Percentiles rank a stretch among this genome's conserved stretches.
These are phyloP conservation scores for Agapetus fuscipes DNA, from an alignment of 2,888 invertebrate species.

Conservation along the genomic window DNA sequence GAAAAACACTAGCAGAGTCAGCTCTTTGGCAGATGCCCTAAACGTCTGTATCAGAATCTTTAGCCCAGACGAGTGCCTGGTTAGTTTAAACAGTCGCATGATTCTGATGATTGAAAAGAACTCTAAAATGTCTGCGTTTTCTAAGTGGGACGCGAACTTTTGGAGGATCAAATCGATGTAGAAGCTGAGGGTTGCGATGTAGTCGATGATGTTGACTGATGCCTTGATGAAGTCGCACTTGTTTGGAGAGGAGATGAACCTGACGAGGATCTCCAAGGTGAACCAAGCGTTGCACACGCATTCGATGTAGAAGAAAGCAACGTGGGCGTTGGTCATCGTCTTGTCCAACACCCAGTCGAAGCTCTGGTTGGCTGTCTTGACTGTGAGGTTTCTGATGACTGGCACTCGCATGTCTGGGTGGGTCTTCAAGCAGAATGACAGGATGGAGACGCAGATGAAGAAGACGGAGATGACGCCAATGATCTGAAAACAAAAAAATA, in stretches of 20 bases:
- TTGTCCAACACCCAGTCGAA: constrained; percentile 82
- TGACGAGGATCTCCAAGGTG: constrained; percentile 88
- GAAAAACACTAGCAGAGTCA: constrained; percentile 94
- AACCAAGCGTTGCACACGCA: constrained; percentile 99
- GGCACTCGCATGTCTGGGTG: constrained; percentile 97
- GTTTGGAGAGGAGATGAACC: constrained; percentile 89
- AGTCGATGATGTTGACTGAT: constrained; percentile 98
- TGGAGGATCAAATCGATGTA: constrained; percentile 90
- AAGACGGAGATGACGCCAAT: constrained; percentile 97
- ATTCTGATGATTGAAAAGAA: constrained; percentile 97
- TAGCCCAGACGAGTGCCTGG: constrained; percentile 92
- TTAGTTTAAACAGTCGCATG: constrained; percentile 94
- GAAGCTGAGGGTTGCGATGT: constrained; percentile 97
- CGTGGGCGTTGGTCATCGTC: constrained; percentile 89
- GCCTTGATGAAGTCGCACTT: constrained; percentile 92
- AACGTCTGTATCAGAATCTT: constrained; percentile 98
- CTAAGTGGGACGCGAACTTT: constrained; percentile 81
- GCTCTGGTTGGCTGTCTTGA: constrained; percentile 63
- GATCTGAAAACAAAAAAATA: constrained; percentile 68
- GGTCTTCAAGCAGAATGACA: constrained; percentile 99
- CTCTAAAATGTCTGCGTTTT: constrained; percentile 93
- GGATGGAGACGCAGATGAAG: constrained; percentile 98
- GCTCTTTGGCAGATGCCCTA: constrained; percentile 93
- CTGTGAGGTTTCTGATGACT: constrained; percentile 70
- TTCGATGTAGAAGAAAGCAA: constrained; percentile 97